A percentile compares a stretch with the other conserved stretches of the same genome.
Conservation (phyloP, 2,797 vertebrate species). For the Acipenser ruthenus region DNA sequence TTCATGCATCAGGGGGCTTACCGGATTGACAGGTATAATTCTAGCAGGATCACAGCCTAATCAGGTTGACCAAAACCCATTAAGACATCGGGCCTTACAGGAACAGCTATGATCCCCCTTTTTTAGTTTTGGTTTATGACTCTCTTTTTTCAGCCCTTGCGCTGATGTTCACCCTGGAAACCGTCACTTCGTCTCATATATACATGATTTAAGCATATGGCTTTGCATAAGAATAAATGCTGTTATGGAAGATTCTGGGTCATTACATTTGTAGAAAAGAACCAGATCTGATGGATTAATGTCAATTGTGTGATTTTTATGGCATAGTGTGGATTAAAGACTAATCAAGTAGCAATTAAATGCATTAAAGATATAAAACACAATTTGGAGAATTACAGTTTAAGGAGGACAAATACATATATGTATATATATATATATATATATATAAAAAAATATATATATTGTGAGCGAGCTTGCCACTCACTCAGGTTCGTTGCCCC, state of each 20-base stretch:
- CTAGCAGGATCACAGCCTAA: constrained; percentile 16
- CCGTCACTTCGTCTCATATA: constrained; percentile 1
- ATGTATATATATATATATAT: not conserved
- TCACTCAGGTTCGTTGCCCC: no score
- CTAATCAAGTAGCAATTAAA: no score
- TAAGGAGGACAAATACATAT: not conserved
- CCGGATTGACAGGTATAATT: constrained; percentile 18
- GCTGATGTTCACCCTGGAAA: constrained; percentile 12
- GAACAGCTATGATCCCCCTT: constrained; percentile 16
- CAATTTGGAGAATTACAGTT: no score
- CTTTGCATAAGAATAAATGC: not conserved
- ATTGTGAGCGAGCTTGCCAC: no score
- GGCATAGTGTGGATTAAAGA: no score
- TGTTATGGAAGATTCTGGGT: no score
- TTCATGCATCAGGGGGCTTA: not conserved
- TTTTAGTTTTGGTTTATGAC: constrained; percentile 16
- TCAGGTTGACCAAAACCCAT: constrained; percentile 27
- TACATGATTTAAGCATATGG: not conserved
- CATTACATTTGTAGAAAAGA: no score
- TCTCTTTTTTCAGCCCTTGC: constrained; percentile 12
- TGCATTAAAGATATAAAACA: no score
- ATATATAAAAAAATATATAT: no score
- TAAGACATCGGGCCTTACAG: constrained; percentile 20
- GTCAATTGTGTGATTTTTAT: no score
- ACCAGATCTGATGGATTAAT: no score